A percentile compares a stretch with the other conserved stretches of the same genome.
Conservation (phyloP, 2,797 vertebrate species). For the Clangula hyemalis region DNA sequence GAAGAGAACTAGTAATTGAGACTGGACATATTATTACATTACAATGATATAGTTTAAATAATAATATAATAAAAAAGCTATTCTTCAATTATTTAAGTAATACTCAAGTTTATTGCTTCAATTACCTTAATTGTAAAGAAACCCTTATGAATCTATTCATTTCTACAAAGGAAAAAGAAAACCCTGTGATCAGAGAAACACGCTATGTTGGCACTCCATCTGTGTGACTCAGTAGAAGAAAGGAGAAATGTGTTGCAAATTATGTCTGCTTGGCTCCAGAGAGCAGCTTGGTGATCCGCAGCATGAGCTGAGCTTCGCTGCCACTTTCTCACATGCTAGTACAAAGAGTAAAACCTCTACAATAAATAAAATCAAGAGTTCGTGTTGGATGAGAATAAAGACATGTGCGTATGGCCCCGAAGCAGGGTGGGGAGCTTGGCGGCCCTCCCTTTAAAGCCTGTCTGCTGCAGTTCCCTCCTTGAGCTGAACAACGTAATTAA, state of each 20-base stretch:
- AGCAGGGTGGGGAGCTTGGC: not conserved
- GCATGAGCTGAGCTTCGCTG: constrained; percentile 14
- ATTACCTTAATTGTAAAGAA: constrained; percentile 11
- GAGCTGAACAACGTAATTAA: constrained; percentile 15
- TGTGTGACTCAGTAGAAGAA: constrained; percentile 35
- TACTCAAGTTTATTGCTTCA: not conserved
- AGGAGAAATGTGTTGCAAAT: constrained; percentile 49
- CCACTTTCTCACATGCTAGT: constrained; percentile 46
- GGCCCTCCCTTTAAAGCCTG: not conserved
- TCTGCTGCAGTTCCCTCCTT: not conserved
- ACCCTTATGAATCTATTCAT: not conserved
- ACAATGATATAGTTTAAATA: not conserved
- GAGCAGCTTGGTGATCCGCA: constrained; percentile 42
- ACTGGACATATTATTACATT: not conserved
- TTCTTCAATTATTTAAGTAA: not conserved
- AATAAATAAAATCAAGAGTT: constrained; percentile 52
- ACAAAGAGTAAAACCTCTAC: constrained; percentile 45
- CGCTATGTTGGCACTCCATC: constrained; percentile 12
- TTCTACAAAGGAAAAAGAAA: not conserved
- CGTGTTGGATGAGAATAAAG: constrained; percentile 28
- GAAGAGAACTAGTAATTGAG: not conserved
- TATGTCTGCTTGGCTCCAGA: constrained; percentile 31
- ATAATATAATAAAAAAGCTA: not conserved
- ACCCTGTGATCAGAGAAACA: constrained; percentile 2
- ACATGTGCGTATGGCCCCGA: not conserved